Percentiles rank a stretch among this genome's conserved stretches.
phyloP scores from a whole-genome alignment of 2,888 invertebrate genomes.

The Pantelozetes paolii region DNA sequence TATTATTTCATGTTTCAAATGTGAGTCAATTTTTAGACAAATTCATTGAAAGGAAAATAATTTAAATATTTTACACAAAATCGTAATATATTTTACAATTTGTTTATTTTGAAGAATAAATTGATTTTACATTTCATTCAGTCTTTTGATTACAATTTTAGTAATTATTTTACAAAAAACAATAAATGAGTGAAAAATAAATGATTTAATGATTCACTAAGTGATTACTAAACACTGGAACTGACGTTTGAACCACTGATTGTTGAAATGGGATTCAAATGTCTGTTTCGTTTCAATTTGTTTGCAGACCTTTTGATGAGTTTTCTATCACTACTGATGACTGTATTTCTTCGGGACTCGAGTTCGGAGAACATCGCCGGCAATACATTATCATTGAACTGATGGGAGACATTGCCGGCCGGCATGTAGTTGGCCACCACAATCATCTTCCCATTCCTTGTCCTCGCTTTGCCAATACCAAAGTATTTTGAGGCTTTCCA shows the following conservation, averaged over 20 bases:
- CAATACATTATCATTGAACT: slow-evolving; percentile 52
- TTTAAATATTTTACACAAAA: too few relatives aligned
- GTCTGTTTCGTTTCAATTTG: neutral
- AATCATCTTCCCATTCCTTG: slow-evolving; percentile 51
- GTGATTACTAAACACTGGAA: neutral
- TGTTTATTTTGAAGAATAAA: too few relatives aligned
- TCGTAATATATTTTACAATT: too few relatives aligned
- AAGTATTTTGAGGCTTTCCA: slow-evolving; percentile 53
- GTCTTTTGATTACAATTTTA: too few relatives aligned
- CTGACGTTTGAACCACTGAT: neutral
- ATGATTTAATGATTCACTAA: too few relatives aligned
- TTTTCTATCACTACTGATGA: neutral
- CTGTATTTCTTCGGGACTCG: neutral
- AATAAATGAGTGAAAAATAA: too few relatives aligned
- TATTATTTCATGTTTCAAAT: too few relatives aligned
- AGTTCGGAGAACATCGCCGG: slow-evolving; percentile 42
- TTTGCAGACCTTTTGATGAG: neutral
- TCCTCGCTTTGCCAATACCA: slow-evolving; percentile 53
- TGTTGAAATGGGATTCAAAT: neutral
- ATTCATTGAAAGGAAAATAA: too few relatives aligned
- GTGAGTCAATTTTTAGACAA: too few relatives aligned
- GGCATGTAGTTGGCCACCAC: slow-evolving; percentile 54
- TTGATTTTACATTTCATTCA: too few relatives aligned
- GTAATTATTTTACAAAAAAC: too few relatives aligned
- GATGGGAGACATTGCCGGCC: slow-evolving; percentile 52